phyloP scores from a whole-genome alignment of 1,140 invertebrate genomes.

The Macrosteles quadrilineatus region DNA sequence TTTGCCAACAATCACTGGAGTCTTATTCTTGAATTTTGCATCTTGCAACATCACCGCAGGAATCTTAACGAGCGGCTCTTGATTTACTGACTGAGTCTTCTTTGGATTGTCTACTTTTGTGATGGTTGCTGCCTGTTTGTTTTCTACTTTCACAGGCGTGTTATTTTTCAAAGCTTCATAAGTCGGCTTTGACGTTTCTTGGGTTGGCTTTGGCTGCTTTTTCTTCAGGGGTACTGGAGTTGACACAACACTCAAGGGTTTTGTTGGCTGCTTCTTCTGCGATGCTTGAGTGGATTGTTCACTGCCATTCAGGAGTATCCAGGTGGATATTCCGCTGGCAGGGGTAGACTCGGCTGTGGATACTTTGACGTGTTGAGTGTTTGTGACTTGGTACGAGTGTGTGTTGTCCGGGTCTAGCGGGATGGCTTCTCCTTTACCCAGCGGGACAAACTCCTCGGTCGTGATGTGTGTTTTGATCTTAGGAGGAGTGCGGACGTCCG shows the following conservation, averaged over 20 bases:
- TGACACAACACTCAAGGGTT: slow-evolving; percentile 8
- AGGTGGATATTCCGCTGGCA: slow-evolving; percentile 69
- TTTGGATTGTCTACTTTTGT: slow-evolving; percentile 29
- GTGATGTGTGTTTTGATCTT: slow-evolving; percentile 53
- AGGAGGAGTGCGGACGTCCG: slow-evolving; percentile 62
- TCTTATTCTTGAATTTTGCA: slow-evolving; percentile 45
- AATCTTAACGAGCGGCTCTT: slow-evolving; percentile 11
- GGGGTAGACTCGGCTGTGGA: slow-evolving; percentile 56
- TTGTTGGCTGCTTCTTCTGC: slow-evolving; percentile 44
- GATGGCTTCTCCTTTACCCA: slow-evolving; percentile 55
- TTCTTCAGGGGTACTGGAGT: background rate
- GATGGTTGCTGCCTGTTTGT: slow-evolving; percentile 23
- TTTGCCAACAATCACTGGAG: slow-evolving; percentile 44
- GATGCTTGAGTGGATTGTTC: slow-evolving; percentile 47
- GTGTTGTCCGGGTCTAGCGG: slow-evolving; percentile 55
- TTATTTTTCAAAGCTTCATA: slow-evolving; percentile 36
- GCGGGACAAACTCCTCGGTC: slow-evolving; percentile 29
- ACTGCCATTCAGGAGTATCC: slow-evolving; percentile 68
- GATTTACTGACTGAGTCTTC: slow-evolving; percentile 21
- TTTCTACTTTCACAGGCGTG: slow-evolving; percentile 20
- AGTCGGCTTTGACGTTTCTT: slow-evolving; percentile 4
- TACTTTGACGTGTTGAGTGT: slow-evolving; percentile 48
- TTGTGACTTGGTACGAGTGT: slow-evolving; percentile 36
- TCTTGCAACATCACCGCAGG: slow-evolving; percentile 40
- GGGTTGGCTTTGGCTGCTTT: background rate